These are phyloP conservation scores for Drosophila algonquin DNA, from an alignment of 2,888 invertebrate species.

Conservation along the genomic window DNA sequence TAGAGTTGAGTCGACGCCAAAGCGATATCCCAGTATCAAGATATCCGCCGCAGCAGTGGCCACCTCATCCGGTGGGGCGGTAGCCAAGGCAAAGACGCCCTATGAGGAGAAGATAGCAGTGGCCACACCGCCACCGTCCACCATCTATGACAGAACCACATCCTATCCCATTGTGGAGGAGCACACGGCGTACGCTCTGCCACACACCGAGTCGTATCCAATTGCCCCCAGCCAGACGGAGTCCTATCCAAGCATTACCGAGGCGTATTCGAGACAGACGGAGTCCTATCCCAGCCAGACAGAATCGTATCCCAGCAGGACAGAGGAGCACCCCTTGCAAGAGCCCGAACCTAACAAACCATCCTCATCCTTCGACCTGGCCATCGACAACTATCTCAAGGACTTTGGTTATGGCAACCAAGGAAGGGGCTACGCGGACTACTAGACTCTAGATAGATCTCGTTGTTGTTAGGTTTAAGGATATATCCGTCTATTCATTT, in stretches of 20 bases:
- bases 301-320: constrained; percentile 18
- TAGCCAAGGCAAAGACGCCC: constrained; percentile 64
- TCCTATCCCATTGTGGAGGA: constrained; percentile 45
- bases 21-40: constrained; percentile 34
- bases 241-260: constrained; percentile 29
- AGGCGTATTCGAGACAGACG: constrained; percentile 41
- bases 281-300: constrained; percentile 45
- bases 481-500: neutral
- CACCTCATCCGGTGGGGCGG: constrained; percentile 25
- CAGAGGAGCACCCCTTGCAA: constrained; percentile 52
- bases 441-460: constrained; percentile 34
- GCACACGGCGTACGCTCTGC: constrained; percentile 15
- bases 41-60: constrained; percentile 46
- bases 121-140: constrained; percentile 54
- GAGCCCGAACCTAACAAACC: constrained; percentile 47
- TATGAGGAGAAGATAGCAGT: constrained; percentile 57
- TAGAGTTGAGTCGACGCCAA: constrained; percentile 18
- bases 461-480: constrained; percentile 37
- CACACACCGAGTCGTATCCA: constrained; percentile 43
- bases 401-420: constrained; percentile 72
- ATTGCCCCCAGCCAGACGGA: constrained; percentile 32
- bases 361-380: constrained; percentile 63
- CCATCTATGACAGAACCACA: constrained; percentile 55
- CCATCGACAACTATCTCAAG: constrained; percentile 71
- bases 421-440: constrained; percentile 57